phyloP scores from a whole-genome alignment of 2,797 vertebrate species.

The Rhabdophis nuchalis region DNA sequence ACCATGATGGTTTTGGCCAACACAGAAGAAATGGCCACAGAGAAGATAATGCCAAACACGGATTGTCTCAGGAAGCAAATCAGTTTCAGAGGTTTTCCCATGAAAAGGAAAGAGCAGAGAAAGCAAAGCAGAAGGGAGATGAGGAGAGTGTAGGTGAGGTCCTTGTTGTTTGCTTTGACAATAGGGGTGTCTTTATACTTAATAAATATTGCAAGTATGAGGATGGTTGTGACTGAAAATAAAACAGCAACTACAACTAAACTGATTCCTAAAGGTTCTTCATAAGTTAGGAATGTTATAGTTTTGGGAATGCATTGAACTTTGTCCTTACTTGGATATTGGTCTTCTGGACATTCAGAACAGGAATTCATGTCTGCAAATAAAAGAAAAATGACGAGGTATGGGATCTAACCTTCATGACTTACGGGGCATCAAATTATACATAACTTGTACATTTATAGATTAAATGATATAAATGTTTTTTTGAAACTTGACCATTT shows the following conservation, averaged over 20 bases:
- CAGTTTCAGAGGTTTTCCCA: neutral
- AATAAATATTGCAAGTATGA: neutral
- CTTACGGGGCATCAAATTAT: no score
- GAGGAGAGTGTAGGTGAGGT: neutral
- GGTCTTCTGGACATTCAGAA: neutral
- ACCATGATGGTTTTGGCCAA: neutral
- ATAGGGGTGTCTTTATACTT: neutral
- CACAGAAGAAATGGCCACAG: neutral
- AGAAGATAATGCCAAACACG: neutral
- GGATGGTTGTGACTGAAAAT: neutral
- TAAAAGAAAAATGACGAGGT: rapidly evolving
- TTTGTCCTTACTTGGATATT: neutral
- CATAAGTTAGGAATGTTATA: neutral
- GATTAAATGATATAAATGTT: no score
- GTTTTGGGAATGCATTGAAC: neutral
- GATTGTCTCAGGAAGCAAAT: neutral
- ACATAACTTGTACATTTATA: no score
- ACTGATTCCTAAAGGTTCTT: neutral
- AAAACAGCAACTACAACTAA: neutral
- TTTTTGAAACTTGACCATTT: no score
- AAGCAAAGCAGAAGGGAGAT: neutral
- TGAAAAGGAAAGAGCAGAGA: neutral
- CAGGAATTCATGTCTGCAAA: neutral
- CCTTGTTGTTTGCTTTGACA: neutral
- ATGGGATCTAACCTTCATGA: no score